Evolutionary conservation across 2,888 invertebrate genomes (phyloP).

Genomic region (Homarus gammarus): DNA sequence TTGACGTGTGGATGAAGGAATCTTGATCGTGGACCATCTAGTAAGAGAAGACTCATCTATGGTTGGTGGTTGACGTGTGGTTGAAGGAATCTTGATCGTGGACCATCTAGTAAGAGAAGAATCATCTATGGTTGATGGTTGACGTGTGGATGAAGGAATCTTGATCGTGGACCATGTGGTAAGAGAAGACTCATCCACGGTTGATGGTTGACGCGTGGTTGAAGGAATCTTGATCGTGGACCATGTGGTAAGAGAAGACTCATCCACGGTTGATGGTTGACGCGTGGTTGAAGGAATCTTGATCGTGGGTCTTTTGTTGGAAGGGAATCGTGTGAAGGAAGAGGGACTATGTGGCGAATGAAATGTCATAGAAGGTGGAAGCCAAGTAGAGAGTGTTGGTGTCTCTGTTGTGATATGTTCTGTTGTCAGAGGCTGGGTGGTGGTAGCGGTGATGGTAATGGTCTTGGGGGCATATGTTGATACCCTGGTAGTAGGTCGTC

Average conservation of each 20-base stretch:
- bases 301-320: not conserved
- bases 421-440: not conserved
- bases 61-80: conserved; percentile 1
- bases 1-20: not conserved
- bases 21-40: not conserved
- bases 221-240: not conserved
- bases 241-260: not conserved
- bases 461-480: not conserved
- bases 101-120: not conserved
- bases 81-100: not conserved
- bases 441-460: not conserved
- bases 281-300: not conserved
- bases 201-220: not conserved
- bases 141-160: not conserved
- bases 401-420: not conserved
- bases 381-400: not conserved
- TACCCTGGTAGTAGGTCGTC: not conserved
- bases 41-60: too few relatives aligned
- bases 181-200: too few relatives aligned
- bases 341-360: not conserved
- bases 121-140: too few relatives aligned
- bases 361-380: not conserved
- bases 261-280: too few relatives aligned
- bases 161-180: not conserved
- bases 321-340: not conserved